Base-by-base conservation (phyloP, 2,888 invertebrate genomes). In the Leucophenga maculata region DNA sequence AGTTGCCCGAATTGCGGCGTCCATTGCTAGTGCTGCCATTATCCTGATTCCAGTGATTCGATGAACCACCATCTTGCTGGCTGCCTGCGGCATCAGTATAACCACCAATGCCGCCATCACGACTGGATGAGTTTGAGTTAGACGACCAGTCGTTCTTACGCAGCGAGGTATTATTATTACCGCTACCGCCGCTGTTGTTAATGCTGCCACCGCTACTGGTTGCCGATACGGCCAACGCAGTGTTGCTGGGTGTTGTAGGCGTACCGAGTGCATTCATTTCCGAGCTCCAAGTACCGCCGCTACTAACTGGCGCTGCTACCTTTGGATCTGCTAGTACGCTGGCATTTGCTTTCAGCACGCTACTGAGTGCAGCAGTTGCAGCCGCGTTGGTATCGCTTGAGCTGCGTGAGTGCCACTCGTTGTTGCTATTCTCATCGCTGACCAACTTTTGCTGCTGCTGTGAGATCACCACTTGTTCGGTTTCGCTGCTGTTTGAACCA, bases 251-350 rank as follows among this genome's bases (percentile, higher is more conserved):
- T 1, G 62, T 64, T 13, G 62, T 64, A 13, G 77, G 72, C 11
- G 77, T 75, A 32, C 69, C 66, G 0, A 76, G 74, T n/a, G 85
- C 78, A 69, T 85, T 86, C 83, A 87, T 83, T 67, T 87, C 87
- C 50, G 79, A 83, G 73, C 83, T 87, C 87, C 87, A 87, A 54
- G 87, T 87, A n/a, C 32, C 31, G 39, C 44, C 64, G 64, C 64
- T 64, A n/a, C 3, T 6, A 71, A 70, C 70, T 73, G 32, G 72
- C 69, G 52, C 70, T 62, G n/a, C 69, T 71, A 50, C 70, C 72
- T 14, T 70, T 70, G 69, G 66, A 48, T 69, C 32, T 50, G 65
- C 18, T 18, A 76, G 48, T 59, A 70, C 72, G 67, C 77, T 73
- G 1, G 78, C 77, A 26, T 72, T 73, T 1, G 80, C 78, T 68